phyloP scores from a whole-genome alignment of 1,140 invertebrate species.

The Lasioglossum albipes region DNA sequence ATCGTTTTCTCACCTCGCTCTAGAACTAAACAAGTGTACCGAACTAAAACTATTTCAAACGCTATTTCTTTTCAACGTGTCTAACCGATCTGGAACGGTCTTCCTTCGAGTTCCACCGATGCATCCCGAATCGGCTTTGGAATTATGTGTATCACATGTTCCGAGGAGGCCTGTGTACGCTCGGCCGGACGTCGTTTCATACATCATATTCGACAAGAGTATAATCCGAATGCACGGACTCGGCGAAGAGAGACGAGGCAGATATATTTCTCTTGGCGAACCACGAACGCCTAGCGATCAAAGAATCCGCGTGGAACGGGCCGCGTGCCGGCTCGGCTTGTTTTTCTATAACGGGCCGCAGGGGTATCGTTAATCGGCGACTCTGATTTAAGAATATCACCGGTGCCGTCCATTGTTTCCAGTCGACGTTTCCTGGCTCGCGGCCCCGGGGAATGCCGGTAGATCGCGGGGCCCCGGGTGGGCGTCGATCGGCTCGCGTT shows the following conservation, averaged over 20 bases:
- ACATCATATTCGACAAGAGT: background rate
- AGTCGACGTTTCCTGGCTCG: conserved; percentile 19
- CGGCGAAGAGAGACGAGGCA: background rate
- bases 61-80: no score
- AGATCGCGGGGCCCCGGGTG: conserved; percentile 23
- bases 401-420: conserved; percentile 35
- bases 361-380: conserved; percentile 37
- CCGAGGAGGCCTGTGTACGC: background rate
- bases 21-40: no score
- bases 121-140: background rate
- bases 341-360: conserved; percentile 36
- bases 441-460: conserved; percentile 14
- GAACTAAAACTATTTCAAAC: no score
- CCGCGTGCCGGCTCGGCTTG: conserved; percentile 8
- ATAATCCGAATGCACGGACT: background rate
- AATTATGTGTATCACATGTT: background rate
- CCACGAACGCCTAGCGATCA: background rate
- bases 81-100: no score
- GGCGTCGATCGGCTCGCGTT: conserved; percentile 37
- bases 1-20: no score
- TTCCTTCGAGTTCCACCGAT: background rate
- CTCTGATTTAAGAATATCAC: conserved; percentile 45
- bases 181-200: background rate
- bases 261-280: background rate
- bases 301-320: background rate